Evolutionary conservation across 2,888 invertebrate genomes (phyloP).

Genomic region (Tipula unca): DNA sequence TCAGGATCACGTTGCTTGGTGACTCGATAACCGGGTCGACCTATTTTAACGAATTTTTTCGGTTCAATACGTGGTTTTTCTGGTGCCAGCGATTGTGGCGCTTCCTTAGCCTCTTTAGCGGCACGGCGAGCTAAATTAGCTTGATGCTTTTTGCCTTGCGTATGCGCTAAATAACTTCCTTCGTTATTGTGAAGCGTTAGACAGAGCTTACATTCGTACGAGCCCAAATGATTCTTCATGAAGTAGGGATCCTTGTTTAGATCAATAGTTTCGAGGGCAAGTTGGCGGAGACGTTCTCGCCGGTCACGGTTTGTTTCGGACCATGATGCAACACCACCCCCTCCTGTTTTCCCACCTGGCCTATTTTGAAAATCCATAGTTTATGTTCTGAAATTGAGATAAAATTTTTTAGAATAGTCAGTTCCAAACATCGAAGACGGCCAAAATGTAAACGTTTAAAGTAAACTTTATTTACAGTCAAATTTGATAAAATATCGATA

Average conservation of each 20-base stretch:
- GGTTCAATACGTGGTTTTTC: slow-evolving; percentile 96
- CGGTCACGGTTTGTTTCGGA: slow-evolving; percentile 97
- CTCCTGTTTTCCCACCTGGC: slow-evolving; percentile 98
- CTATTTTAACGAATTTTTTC: slow-evolving; percentile 99
- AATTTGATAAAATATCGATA: background rate
- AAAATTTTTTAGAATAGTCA: background rate
- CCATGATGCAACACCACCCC: slow-evolving; percentile 98
- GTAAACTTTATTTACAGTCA: background rate
- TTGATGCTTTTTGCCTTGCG: slow-evolving; percentile 99
- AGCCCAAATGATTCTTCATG: slow-evolving; percentile 99
- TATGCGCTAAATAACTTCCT: slow-evolving; percentile 97
- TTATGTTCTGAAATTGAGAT: background rate
- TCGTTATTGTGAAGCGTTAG: slow-evolving; percentile 98
- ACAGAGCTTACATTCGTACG: slow-evolving; percentile 98
- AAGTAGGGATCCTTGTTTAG: slow-evolving; percentile 99
- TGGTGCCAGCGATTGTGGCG: slow-evolving; percentile 87
- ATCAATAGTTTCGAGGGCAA: slow-evolving; percentile 97
- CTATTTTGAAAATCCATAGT: slow-evolving; percentile 98
- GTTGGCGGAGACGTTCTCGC: slow-evolving; percentile 86
- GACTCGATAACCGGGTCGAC: slow-evolving; percentile 95
- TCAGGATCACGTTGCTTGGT: slow-evolving; percentile 97
- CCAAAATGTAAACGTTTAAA: background rate
- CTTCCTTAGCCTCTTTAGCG: slow-evolving; percentile 97
- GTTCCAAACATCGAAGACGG: too few relatives aligned
- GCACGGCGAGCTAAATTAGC: slow-evolving; percentile 95